These are phyloP conservation scores for Schrankia costaestrigalis DNA, from an alignment of 2,888 invertebrate genomes.

Conservation along the genomic window DNA sequence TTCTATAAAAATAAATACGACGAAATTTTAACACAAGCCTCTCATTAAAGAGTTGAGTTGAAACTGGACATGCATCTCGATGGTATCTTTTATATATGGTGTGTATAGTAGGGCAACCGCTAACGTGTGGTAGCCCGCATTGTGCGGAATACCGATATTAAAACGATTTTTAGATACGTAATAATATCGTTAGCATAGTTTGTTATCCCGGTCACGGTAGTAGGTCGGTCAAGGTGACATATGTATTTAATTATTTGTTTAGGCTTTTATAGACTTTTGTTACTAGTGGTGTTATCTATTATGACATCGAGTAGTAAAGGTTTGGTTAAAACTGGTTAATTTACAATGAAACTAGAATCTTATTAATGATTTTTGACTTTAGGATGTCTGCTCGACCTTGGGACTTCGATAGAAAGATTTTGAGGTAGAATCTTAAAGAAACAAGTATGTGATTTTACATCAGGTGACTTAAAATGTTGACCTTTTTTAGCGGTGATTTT, in stretches of 20 bases:
- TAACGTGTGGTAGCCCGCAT: conserved; percentile 62
- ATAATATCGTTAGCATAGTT: conserved; percentile 74
- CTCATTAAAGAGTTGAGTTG: conserved; percentile 54
- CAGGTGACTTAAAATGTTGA: too few species aligned
- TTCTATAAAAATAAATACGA: conserved; percentile 62
- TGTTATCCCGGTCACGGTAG: conserved; percentile 62
- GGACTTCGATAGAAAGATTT: too few species aligned
- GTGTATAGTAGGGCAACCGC: conserved; percentile 76
- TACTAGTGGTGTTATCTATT: conserved; percentile 16
- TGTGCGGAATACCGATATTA: conserved; percentile 49
- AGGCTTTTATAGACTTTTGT: conserved; percentile 23
- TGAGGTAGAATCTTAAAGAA: too few species aligned
- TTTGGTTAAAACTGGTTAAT: conserved; percentile 1
- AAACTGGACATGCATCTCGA: conserved; percentile 61
- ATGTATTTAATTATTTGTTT: conserved; percentile 52
- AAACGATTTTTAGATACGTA: conserved; percentile 64
- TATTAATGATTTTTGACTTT: background rate
- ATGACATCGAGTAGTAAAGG: background rate
- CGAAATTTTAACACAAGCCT: conserved; percentile 49
- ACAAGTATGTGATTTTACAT: too few species aligned
- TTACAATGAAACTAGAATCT: background rate
- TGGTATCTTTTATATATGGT: conserved; percentile 70
- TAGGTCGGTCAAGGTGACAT: conserved; percentile 68
- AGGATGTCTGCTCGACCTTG: too few species aligned
- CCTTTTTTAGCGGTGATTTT: too few species aligned